phyloP scores from a whole-genome alignment of 1,140 invertebrate genomes.

The Zaprionus tsacasi region DNA sequence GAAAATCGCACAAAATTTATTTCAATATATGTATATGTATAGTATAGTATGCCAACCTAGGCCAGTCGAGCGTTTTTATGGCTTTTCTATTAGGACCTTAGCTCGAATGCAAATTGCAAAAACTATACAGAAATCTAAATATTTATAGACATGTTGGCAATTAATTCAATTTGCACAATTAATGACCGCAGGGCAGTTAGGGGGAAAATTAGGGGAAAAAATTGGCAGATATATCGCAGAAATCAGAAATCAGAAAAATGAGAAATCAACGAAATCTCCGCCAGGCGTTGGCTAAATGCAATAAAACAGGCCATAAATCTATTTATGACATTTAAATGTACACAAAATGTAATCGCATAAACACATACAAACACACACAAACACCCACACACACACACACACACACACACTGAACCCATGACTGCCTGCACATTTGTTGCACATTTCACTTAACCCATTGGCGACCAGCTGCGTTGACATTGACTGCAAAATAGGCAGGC shows the following conservation, averaged over 20 bases:
- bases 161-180: constrained; percentile 80
- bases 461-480: neutral
- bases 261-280: constrained; percentile 23
- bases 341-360: constrained; percentile 57
- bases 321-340: constrained; percentile 82
- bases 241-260: constrained; percentile 4
- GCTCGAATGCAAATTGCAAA: constrained; percentile 15
- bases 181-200: constrained; percentile 46
- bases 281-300: constrained; percentile 45
- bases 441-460: constrained; percentile 23
- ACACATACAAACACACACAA: constrained; percentile 1
- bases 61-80: constrained; percentile 57
- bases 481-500: neutral
- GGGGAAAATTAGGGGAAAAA: constrained; percentile 24
- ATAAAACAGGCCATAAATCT: constrained; percentile 71
- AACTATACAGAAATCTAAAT: constrained; percentile 48
- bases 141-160: constrained; percentile 68
- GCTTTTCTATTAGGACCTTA: constrained; percentile 53
- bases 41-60: neutral
- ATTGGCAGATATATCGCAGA: constrained; percentile 27
- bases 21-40: neutral
- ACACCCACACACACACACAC: neutral
- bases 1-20: constrained; percentile 52
- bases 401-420: neutral
- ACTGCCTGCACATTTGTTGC: constrained; percentile 27